Conservation (phyloP, 2,113 vertebrate species). For the Microtus richardsoni region DNA sequence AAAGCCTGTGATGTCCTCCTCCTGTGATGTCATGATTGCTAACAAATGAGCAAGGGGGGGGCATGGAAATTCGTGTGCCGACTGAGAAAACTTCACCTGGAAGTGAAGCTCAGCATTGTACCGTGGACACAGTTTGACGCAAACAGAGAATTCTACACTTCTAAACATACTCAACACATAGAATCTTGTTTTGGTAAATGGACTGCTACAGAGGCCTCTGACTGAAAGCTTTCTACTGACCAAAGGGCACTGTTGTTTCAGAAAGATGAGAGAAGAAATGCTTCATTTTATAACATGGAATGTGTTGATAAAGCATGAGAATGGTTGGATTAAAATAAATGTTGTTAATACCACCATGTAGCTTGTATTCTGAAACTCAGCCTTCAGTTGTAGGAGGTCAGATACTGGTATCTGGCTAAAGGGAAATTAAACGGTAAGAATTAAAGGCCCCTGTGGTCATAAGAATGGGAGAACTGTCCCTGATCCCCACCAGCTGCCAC, state of each 20-base stretch:
- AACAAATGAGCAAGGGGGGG: neutral
- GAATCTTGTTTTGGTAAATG: neutral
- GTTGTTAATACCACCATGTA: neutral
- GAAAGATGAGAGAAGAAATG: neutral
- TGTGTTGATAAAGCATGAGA: neutral
- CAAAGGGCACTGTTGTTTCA: neutral
- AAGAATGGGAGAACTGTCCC: neutral
- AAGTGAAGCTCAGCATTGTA: neutral
- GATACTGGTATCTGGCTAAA: slow-evolving; percentile 4
- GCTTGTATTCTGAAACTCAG: neutral
- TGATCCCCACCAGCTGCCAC: neutral
- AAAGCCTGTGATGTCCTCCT: neutral
- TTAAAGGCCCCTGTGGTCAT: neutral
- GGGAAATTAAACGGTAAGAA: neutral
- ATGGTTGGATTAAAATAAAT: neutral
- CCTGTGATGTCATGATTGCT: neutral
- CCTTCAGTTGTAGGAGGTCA: neutral
- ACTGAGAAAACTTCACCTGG: neutral
- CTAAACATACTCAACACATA: neutral
- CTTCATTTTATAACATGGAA: neutral
- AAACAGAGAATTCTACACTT: neutral
- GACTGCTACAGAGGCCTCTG: neutral
- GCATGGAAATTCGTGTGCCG: neutral
- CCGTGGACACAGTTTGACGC: neutral
- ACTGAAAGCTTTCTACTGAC: neutral